Conservation (phyloP, 2,113 vertebrate genomes). For the Osmerus mordax region DNA sequence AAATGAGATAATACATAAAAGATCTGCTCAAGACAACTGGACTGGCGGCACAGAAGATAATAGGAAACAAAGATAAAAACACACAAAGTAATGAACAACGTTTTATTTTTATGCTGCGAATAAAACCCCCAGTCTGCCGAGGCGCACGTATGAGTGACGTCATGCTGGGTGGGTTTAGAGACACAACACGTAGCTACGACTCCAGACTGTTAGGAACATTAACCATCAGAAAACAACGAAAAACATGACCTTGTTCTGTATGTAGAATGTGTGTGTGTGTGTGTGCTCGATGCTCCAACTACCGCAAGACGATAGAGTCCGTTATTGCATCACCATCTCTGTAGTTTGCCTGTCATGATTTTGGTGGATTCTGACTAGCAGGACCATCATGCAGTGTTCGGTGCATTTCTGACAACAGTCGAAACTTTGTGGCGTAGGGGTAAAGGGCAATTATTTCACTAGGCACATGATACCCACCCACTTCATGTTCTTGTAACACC, state of each 20-base stretch:
- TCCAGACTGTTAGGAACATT: conserved; percentile 43
- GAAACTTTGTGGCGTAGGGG: conserved; percentile 36
- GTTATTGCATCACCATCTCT: conserved; percentile 50
- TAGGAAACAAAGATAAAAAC: background rate
- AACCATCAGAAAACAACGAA: conserved; percentile 25
- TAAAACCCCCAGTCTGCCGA: conserved; percentile 64
- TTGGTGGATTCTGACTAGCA: conserved; percentile 50
- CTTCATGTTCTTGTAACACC: no score
- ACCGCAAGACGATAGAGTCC: conserved; percentile 35
- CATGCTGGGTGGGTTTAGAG: conserved; percentile 58
- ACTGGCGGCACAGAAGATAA: no score
- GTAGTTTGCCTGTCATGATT: conserved; percentile 45
- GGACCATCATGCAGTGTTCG: conserved; percentile 58
- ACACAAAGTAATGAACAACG: conserved; percentile 59
- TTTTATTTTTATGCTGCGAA: conserved; percentile 77
- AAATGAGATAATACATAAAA: background rate
- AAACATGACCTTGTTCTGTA: conserved; percentile 40
- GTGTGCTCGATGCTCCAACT: conserved; percentile 44
- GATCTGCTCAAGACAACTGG: background rate
- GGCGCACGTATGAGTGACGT: conserved; percentile 57
- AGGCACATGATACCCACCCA: conserved; percentile 36
- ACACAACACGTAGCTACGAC: conserved; percentile 41
- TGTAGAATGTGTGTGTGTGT: conserved; percentile 36
- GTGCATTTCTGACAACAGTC: conserved; percentile 32
- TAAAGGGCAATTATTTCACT: conserved; percentile 37